These are phyloP conservation scores for Pica pica DNA, from an alignment of 2,113 vertebrate genomes.

Conservation along the genomic window DNA sequence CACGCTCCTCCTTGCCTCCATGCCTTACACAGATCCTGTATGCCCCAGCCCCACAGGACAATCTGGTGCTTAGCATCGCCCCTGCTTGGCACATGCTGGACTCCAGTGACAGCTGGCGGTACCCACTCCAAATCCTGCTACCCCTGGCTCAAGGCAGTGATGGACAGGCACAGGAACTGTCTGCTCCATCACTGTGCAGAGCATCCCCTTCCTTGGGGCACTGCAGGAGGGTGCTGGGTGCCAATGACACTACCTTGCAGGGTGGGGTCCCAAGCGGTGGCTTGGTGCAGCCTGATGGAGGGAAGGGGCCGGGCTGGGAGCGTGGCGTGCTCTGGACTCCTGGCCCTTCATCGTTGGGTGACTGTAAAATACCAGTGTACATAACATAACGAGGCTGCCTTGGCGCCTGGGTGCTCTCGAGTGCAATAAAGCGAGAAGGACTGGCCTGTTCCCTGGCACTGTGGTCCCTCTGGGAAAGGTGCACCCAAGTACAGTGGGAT, in stretches of 20 bases:
- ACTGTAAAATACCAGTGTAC: neutral
- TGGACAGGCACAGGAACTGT: neutral
- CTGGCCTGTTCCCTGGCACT: neutral
- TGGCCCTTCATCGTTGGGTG: neutral
- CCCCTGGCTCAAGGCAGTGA: accelerated
- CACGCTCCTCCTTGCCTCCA: neutral
- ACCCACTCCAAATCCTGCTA: neutral
- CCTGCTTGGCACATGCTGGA: neutral
- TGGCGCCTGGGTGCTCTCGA: neutral
- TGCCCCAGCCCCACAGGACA: accelerated
- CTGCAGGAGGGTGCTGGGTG: neutral
- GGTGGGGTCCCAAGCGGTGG: accelerated
- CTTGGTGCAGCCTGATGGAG: neutral
- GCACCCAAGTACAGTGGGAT: neutral
- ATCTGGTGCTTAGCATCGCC: neutral
- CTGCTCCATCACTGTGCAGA: neutral
- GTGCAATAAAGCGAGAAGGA: constrained; percentile 47
- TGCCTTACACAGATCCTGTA: accelerated
- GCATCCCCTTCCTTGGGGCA: neutral
- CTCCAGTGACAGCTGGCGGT: neutral
- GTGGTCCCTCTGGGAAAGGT: neutral
- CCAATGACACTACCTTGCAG: no score
- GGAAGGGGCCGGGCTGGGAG: neutral
- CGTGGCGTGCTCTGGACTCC: accelerated
- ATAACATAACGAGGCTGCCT: accelerated